phyloP scores from a whole-genome alignment of 1,140 invertebrate genomes.

The Habropoda laboriosa region DNA sequence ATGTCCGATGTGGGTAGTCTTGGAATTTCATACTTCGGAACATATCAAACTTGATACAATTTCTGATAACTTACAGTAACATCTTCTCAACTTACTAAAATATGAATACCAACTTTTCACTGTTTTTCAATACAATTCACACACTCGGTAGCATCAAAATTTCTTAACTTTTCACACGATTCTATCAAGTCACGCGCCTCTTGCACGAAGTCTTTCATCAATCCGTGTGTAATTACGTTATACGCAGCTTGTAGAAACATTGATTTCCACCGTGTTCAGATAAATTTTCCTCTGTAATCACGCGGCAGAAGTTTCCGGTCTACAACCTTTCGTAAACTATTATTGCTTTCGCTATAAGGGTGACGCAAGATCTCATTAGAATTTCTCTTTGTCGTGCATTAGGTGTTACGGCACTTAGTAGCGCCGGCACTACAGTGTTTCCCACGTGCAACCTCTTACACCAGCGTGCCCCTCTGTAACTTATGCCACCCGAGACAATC shows the following conservation, averaged over 20 bases:
- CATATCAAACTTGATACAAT: too few species aligned
- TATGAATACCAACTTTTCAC: too few species aligned
- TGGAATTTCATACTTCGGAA: too few species aligned
- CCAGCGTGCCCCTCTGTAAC: slow-evolving; percentile 47
- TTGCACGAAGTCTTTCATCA: background rate
- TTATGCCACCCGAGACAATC: slow-evolving; percentile 55
- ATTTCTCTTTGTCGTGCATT: slow-evolving; percentile 64
- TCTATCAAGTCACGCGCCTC: background rate
- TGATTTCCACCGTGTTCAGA: background rate
- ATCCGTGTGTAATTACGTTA: background rate
- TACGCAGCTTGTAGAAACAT: background rate
- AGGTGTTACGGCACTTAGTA: slow-evolving; percentile 62
- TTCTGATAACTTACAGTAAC: too few species aligned
- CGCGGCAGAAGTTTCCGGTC: slow-evolving; percentile 1
- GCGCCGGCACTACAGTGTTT: slow-evolving; percentile 38
- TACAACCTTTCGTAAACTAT: slow-evolving; percentile 28
- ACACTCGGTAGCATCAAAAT: too few species aligned
- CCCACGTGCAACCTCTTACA: slow-evolving; percentile 59
- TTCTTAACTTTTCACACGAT: too few species aligned
- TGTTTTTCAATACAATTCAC: too few species aligned
- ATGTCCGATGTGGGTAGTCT: too few species aligned
- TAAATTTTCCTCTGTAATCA: background rate
- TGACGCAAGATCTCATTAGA: slow-evolving; percentile 54
- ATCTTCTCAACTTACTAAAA: too few species aligned
- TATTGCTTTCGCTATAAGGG: slow-evolving; percentile 45